These are phyloP conservation scores for Nettapus auritus DNA, from an alignment of 2,113 vertebrate genomes.

Conservation along the genomic window DNA sequence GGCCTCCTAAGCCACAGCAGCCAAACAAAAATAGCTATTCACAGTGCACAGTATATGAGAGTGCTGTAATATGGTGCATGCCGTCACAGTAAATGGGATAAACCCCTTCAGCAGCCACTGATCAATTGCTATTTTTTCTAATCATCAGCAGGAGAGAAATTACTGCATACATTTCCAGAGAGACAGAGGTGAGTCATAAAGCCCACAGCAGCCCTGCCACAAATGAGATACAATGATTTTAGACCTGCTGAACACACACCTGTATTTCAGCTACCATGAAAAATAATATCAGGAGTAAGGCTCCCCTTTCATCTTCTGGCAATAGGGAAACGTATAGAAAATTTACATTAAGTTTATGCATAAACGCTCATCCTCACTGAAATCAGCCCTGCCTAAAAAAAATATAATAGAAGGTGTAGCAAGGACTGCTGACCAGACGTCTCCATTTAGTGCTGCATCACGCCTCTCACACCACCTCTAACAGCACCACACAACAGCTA, in stretches of 20 bases:
- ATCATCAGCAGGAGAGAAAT: background rate
- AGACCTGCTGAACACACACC: background rate
- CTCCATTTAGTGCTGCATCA: background rate
- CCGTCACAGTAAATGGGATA: background rate
- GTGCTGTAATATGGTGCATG: background rate
- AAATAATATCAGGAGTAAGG: background rate
- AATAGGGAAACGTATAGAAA: background rate
- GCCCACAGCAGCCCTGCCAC: background rate
- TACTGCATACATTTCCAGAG: background rate
- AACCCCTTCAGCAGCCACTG: conserved; percentile 14
- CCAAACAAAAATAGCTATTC: conserved; percentile 46
- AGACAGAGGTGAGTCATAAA: background rate
- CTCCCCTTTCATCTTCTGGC: background rate
- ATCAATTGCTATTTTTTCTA: conserved; percentile 44
- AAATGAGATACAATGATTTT: background rate
- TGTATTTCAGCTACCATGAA: background rate
- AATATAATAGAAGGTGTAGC: background rate
- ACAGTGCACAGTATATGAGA: background rate
- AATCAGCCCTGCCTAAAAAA: background rate
- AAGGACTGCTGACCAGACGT: background rate
- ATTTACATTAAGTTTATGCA: background rate
- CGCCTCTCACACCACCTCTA: background rate
- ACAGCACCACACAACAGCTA: background rate
- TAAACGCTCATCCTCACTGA: background rate
- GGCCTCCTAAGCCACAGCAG: conserved; percentile 31